phyloP scores from a whole-genome alignment of 2,113 vertebrate species.

The Psettodes erumei region DNA sequence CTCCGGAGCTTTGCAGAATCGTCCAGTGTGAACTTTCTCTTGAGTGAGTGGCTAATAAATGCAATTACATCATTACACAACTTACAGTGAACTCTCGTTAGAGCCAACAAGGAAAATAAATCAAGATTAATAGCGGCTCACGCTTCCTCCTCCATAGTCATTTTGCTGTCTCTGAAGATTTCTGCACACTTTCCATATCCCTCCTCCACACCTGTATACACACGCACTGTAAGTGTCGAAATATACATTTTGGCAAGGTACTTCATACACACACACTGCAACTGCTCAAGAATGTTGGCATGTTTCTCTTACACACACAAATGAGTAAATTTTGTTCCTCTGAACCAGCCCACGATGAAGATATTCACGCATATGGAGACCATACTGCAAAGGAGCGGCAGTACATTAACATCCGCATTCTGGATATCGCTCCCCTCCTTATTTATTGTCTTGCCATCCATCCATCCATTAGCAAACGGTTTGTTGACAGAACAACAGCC shows the following conservation, averaged over 20 bases:
- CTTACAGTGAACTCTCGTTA: conserved; percentile 29
- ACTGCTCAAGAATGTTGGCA: background rate
- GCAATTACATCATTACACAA: conserved; percentile 12
- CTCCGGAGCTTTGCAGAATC: conserved; percentile 3
- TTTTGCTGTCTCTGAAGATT: conserved; percentile 9
- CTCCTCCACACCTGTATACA: background rate
- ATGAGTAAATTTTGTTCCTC: background rate
- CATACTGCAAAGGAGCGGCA: too few relatives aligned
- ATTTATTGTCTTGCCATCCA: background rate
- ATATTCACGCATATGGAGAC: background rate
- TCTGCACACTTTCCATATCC: background rate
- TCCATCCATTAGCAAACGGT: conserved; percentile 48
- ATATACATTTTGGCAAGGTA: background rate
- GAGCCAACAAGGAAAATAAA: conserved; percentile 18
- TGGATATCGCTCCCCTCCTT: conserved; percentile 36
- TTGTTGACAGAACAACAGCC: conserved; percentile 59
- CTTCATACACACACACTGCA: background rate
- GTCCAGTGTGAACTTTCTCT: conserved; percentile 5
- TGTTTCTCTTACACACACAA: background rate
- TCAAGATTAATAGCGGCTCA: conserved; percentile 32
- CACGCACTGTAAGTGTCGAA: conserved; percentile 5
- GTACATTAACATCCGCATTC: conserved; percentile 15
- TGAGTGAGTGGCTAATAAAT: background rate
- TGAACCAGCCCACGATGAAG: background rate
- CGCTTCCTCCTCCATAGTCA: conserved; percentile 1